Evolutionary conservation across 2,797 vertebrate genomes (phyloP).

Genomic region (Scomberomorus guttatus): DNA sequence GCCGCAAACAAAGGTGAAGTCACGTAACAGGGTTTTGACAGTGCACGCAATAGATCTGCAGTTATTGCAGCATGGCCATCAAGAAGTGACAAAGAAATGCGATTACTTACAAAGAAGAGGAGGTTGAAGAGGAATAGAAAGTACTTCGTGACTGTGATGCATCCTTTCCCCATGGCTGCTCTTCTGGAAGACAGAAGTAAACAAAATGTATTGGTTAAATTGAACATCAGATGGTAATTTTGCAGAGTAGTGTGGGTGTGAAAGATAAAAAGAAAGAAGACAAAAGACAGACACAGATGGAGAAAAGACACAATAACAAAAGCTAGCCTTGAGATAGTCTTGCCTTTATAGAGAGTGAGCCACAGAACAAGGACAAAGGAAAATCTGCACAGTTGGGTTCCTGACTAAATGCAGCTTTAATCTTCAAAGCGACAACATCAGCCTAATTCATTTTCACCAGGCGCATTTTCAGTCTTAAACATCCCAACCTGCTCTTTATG

Average conservation of each 20-base stretch:
- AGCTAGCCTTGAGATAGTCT: slow-evolving; percentile 24
- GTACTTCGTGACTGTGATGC: slow-evolving; percentile 86
- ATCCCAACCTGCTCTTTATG: slow-evolving; percentile 34
- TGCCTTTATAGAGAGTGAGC: slow-evolving; percentile 6
- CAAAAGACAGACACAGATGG: slow-evolving; percentile 17
- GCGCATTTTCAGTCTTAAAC: slow-evolving; percentile 27
- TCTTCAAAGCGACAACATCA: slow-evolving; percentile 51
- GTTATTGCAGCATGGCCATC: neutral
- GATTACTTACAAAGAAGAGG: slow-evolving; percentile 87
- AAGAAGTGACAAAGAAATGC: slow-evolving; percentile 22
- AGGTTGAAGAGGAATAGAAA: slow-evolving; percentile 90
- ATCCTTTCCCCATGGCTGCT: slow-evolving; percentile 85
- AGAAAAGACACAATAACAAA: slow-evolving; percentile 37
- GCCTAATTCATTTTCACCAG: slow-evolving; percentile 41
- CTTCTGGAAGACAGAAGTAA: slow-evolving; percentile 57
- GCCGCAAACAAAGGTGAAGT: neutral
- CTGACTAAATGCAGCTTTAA: slow-evolving; percentile 52
- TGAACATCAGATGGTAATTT: slow-evolving; percentile 13
- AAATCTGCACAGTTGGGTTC: slow-evolving; percentile 48
- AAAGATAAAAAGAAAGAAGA: slow-evolving; percentile 1
- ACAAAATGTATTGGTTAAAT: slow-evolving; percentile 25
- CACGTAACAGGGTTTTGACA: neutral
- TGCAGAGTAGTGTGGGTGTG: neutral
- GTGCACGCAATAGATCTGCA: neutral
- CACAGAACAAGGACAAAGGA: slow-evolving; percentile 17